Evolutionary conservation across 1,140 invertebrate genomes (phyloP).

Genomic region (Musca vetustissima): DNA sequence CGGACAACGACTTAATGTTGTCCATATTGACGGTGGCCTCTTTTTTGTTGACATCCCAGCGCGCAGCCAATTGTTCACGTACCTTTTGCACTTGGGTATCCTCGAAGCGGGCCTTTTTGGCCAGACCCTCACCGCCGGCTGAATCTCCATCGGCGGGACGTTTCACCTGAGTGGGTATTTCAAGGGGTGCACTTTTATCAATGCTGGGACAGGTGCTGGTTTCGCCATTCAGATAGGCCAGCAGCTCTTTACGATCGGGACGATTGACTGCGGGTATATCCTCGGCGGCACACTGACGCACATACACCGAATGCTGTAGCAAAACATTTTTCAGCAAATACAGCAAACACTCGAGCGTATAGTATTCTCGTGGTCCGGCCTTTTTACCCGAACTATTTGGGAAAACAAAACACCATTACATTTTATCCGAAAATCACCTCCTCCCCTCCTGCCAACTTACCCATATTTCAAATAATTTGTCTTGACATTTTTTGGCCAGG

Average conservation of each 20-base stretch:
- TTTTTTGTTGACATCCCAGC: conserved; percentile 87
- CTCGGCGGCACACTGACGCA: conserved; percentile 90
- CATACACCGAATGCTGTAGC: conserved; percentile 92
- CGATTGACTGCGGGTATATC: conserved; percentile 90
- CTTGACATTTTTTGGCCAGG: conserved; percentile 97
- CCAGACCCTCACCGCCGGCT: conserved; percentile 64
- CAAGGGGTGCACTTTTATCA: conserved; percentile 95
- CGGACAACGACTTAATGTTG: conserved; percentile 90
- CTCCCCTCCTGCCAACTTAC: conserved; percentile 69
- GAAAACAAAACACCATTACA: not conserved
- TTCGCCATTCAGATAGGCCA: conserved; percentile 96
- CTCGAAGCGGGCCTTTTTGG: conserved; percentile 91
- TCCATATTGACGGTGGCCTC: conserved; percentile 90
- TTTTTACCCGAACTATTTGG: conserved; percentile 88
- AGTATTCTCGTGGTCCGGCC: conserved; percentile 93
- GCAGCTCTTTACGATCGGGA: conserved; percentile 90
- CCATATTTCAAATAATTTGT: conserved; percentile 96
- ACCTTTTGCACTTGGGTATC: conserved; percentile 91
- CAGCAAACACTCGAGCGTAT: conserved; percentile 92
- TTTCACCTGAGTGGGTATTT: conserved; percentile 86
- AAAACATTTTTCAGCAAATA: conserved; percentile 94
- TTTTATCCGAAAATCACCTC: no score
- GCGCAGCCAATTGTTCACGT: conserved; percentile 91
- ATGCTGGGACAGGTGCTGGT: conserved; percentile 88
- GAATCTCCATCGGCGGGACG: conserved; percentile 69